These are phyloP conservation scores for Sarcophaga carnaria DNA, from an alignment of 2,888 invertebrate genomes.

Conservation along the genomic window DNA sequence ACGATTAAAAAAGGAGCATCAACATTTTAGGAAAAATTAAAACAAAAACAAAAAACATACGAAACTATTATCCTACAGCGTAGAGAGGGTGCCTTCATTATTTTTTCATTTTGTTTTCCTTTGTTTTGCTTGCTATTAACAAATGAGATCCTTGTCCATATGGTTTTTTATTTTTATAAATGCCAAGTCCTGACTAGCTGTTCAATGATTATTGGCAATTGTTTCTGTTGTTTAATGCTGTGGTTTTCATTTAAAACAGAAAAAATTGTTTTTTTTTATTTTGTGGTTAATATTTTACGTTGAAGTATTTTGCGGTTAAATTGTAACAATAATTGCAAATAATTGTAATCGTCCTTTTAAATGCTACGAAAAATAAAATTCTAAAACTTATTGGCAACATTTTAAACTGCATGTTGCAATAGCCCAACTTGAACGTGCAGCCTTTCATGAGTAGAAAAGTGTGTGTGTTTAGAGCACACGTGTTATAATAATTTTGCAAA, in stretches of 20 bases:
- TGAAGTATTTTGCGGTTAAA: constrained; percentile 56
- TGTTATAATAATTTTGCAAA: constrained; percentile 66
- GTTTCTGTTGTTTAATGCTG: constrained; percentile 9
- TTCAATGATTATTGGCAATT: background rate
- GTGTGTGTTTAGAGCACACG: constrained; percentile 52
- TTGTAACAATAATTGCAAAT: constrained; percentile 65
- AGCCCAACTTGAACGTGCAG: constrained; percentile 9
- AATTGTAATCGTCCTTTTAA: constrained; percentile 69
- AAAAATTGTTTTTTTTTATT: constrained; percentile 33
- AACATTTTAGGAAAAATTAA: constrained; percentile 23
- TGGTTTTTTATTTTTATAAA: constrained; percentile 26
- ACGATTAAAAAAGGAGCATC: constrained; percentile 60
- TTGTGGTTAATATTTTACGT: constrained; percentile 53
- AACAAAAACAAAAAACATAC: background rate
- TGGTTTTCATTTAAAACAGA: constrained; percentile 18
- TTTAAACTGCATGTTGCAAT: background rate
- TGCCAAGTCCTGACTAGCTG: background rate
- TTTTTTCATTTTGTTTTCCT: background rate
- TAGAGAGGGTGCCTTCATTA: constrained; percentile 4
- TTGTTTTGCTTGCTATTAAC: constrained; percentile 18
- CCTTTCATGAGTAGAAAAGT: constrained; percentile 5
- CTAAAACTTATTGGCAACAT: constrained; percentile 21
- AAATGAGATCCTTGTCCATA: constrained; percentile 54
- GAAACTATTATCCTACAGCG: background rate
- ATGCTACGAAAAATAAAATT: constrained; percentile 35